Base-by-base conservation (phyloP, 2,113 vertebrate species). In the Erythrocercus mccallii region DNA sequence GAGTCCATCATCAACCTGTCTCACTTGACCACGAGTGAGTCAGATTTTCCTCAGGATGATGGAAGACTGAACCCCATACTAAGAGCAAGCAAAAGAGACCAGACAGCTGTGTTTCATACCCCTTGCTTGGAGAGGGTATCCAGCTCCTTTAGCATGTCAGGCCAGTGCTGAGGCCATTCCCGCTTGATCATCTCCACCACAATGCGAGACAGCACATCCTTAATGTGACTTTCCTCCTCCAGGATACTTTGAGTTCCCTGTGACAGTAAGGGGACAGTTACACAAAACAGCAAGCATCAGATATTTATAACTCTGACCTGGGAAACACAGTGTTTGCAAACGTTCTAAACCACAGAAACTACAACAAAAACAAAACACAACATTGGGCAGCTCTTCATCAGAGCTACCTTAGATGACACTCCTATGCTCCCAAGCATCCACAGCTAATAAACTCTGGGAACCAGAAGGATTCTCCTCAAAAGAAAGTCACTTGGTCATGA, bases 151-250 rank as follows among this genome's bases (percentile, higher is more conserved):
- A 99, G 97, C 99, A 99, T 99, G 64, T 99, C 98, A 61, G 99
- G 99, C 99, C 99, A 99, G 72, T 99, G 98, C 90, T 99, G 99
- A 38, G 99, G 99, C 99, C 99, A 99, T 79, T 99, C 99, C 11
- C 99, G 98, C 95, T 99, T 99, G 71, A 99, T 99, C 99, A 99
- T 99, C 96, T 99, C 99, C 40, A 99, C 99, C 33, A 98, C 98
- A 70, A 99, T 99, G 73, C 99, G 98, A 61, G 99, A 99, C 35
- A 99, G 95, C 65, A 98, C 99, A 88, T 99, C 99, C 97, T 99
- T 99, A 91, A 99, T 98, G 82, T 99, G 99, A 96, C 98, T 99
- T 95, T 99, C 99, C 91, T 99, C 99, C 86, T 99, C 99, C 95
- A 99, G 94, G 92, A 99, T 99, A 47, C 98, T 97, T 80, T 98